phyloP scores from a whole-genome alignment of 2,797 vertebrate genomes.

The Parauchenoglanis ngamensis region DNA sequence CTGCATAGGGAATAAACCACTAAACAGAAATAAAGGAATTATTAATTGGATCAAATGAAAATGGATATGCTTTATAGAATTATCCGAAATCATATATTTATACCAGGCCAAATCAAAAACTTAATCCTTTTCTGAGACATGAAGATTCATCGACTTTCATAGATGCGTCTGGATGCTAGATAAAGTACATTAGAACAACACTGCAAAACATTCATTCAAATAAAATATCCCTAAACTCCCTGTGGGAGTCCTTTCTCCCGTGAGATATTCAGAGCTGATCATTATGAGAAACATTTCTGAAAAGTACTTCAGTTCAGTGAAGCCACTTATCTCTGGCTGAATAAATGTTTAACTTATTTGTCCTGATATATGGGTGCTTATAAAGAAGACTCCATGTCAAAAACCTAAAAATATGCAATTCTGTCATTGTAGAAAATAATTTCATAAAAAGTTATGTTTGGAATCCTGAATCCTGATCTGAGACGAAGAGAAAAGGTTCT shows the following conservation, averaged over 20 bases:
- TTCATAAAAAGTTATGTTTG: neutral
- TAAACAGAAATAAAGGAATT: neutral
- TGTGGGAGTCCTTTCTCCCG: neutral
- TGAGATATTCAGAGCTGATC: neutral
- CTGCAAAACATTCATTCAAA: neutral
- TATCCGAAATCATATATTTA: neutral
- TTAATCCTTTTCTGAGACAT: neutral
- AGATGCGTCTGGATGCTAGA: neutral
- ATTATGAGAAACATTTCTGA: neutral
- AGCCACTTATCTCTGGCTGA: neutral
- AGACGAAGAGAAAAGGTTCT: neutral
- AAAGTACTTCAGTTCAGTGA: neutral
- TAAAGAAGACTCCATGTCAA: neutral
- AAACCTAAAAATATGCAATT: neutral
- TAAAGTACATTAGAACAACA: neutral
- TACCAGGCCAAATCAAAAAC: neutral
- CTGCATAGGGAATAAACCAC: neutral
- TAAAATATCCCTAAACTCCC: neutral
- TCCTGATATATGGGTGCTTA: neutral
- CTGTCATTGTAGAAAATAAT: neutral
- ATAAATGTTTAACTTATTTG: neutral
- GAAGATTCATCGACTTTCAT: neutral
- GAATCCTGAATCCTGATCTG: neutral
- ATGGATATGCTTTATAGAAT: neutral
- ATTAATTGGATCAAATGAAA: neutral